Evolutionary conservation across 2,888 invertebrate species (phyloP).

Genomic region (Sminthurides aquaticus): DNA sequence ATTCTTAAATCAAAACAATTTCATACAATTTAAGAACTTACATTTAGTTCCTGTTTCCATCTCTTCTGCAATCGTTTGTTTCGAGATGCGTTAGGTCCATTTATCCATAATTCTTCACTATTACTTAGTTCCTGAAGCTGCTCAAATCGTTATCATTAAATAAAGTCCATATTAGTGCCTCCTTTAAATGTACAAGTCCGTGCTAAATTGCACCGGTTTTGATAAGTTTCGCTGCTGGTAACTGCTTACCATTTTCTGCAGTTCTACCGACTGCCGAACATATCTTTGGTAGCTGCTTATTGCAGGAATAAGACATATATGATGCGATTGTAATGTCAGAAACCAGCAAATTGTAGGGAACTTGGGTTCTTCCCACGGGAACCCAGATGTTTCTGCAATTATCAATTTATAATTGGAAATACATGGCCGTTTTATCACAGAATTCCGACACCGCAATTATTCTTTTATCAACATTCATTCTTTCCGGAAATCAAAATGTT

Average conservation of each 20-base stretch:
- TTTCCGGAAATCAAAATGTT: constrained; percentile 25
- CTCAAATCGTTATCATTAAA: neutral
- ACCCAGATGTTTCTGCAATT: constrained; percentile 45
- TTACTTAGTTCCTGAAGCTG: constrained; percentile 65
- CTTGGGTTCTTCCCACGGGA: constrained; percentile 69
- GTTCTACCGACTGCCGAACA: constrained; percentile 68
- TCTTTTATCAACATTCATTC: neutral
- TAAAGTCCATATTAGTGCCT: too few species aligned
- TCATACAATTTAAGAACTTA: constrained; percentile 7
- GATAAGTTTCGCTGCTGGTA: too few species aligned
- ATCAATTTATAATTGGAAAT: too few species aligned
- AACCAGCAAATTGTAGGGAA: constrained; percentile 98
- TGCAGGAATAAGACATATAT: constrained; percentile 81
- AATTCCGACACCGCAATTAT: neutral
- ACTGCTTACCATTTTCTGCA: constrained; percentile 75
- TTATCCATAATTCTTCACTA: constrained; percentile 74
- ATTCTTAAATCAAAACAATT: too few species aligned
- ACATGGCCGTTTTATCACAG: too few species aligned
- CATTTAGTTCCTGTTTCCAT: constrained; percentile 79
- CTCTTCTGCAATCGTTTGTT: constrained; percentile 76
- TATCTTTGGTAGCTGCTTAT: constrained; percentile 74
- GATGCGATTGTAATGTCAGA: constrained; percentile 87
- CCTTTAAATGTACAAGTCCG: too few species aligned
- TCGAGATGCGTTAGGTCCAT: constrained; percentile 63
- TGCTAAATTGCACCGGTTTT: too few species aligned